Conservation (phyloP, 2,888 invertebrate species). For the Nudaria mundana region DNA sequence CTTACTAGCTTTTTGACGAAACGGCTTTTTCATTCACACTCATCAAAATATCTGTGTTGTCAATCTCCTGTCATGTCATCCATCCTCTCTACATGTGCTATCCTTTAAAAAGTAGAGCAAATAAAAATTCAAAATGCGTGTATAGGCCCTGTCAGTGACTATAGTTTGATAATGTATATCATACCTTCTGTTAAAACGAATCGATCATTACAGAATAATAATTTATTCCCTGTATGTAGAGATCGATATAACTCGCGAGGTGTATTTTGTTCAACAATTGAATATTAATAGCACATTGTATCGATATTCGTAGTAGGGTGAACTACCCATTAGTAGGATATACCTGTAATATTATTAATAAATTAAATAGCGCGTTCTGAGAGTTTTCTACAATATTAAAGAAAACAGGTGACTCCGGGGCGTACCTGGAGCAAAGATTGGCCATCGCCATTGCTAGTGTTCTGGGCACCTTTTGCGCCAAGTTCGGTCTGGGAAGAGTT, state of each 20-base stretch:
- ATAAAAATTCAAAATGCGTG: no score
- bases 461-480: no score
- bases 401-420: no score
- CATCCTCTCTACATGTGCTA: no score
- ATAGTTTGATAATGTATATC: background rate
- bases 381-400: no score
- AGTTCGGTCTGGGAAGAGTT: no score
- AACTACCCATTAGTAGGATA: slow-evolving; percentile 4
- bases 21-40: no score
- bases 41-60: background rate
- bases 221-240: slow-evolving; percentile 2
- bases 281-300: slow-evolving; percentile 21
- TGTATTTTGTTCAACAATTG: slow-evolving; percentile 24
- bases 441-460: no score
- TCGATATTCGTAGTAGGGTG: slow-evolving; percentile 16
- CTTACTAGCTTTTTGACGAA: no score
- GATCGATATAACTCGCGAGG: slow-evolving; percentile 7
- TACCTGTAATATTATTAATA: background rate
- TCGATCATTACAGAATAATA: slow-evolving; percentile 1
- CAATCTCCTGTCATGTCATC: background rate
- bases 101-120: no score
- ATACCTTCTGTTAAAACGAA: background rate
- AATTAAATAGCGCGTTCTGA: no score
- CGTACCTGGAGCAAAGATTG: no score
- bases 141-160: background rate